Evolutionary conservation across 2,113 vertebrate species (phyloP), one percentile per base, ranked within the genome.

Genomic region (Diadophis punctatus): DNA sequence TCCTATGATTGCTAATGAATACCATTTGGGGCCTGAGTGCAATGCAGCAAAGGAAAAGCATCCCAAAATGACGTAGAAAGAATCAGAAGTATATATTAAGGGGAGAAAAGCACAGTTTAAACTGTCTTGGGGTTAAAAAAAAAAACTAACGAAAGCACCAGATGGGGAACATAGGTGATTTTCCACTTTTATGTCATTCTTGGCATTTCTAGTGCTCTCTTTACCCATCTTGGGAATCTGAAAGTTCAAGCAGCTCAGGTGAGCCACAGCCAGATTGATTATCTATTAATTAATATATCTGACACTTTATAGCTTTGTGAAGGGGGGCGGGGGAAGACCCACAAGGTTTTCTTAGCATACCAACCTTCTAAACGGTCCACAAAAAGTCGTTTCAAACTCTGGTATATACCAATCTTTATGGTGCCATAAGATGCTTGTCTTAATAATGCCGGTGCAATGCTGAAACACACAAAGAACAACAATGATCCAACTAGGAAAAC

Each of bases 321-420:
- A 43, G 7, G 43, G 43, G 84, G 23, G 0, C 16, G 8, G 51
- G 5, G 51, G 39, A 63, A 39, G 22, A 14, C 7, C 30, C 49
- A 55, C 7, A 20, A 0, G 0, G 0, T 58, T 2, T 89, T 0
- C 0, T 20, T 0, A 3, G 6, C 84, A 90, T 22, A 96, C 98
- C 58, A 58, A 99, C 99, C 99, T 98, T 99, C 99, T 90, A 99
- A 98, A 39, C 94, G 98, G 94, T 97, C 98, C 27, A 99, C 99
- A 16, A 99, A 99, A 91, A 99, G 97, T 92, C 98, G 98, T 97
- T 99, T 99, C 96, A 99, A 94, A 85, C 98, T 99, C 97, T 99
- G 99, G 96, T 99, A 99, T 20, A 99, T 99, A 84, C 99, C 99
- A 2, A 99, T 99, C 98, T 99, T 99, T 95, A 99, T 99, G 89